phyloP scores from a whole-genome alignment of 2,888 invertebrate genomes.

The Cryptops parisi region DNA sequence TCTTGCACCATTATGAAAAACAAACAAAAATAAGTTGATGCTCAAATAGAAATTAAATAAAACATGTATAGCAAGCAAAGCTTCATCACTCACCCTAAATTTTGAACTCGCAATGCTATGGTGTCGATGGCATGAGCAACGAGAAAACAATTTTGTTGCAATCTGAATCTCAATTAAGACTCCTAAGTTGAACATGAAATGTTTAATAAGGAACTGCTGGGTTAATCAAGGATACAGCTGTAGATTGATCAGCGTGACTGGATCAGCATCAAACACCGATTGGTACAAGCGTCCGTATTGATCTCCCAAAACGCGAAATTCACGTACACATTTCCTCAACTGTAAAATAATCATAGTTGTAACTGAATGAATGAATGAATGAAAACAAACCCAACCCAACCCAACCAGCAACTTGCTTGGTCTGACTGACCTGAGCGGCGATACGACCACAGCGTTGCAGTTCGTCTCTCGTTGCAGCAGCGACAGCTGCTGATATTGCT shows the following conservation, averaged over 20 bases:
- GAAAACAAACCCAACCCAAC: no score
- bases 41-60: not conserved
- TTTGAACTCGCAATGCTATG: conserved; percentile 39
- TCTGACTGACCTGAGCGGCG: conserved; percentile 58
- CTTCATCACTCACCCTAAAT: conserved; percentile 14
- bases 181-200: not conserved
- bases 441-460: conserved; percentile 63
- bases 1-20: not conserved
- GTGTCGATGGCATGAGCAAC: conserved; percentile 60
- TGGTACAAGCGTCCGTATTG: conserved; percentile 62
- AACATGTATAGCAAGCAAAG: no score
- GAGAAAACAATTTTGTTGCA: conserved; percentile 63
- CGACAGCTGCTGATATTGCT: conserved; percentile 70
- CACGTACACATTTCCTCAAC: conserved; percentile 56
- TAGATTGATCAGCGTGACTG: conserved; percentile 55
- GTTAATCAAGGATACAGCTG: conserved; percentile 42
- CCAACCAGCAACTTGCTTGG: no score
- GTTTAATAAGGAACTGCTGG: no score
- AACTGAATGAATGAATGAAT: no score
- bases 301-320: conserved; percentile 55
- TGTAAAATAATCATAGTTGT: conserved; percentile 30
- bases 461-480: conserved; percentile 52
- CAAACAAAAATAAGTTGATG: not conserved
- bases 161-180: conserved; percentile 35
- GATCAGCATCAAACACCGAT: conserved; percentile 73